Evolutionary conservation across 2,888 invertebrate species (phyloP).

Genomic region (Ethmia dodecea): DNA sequence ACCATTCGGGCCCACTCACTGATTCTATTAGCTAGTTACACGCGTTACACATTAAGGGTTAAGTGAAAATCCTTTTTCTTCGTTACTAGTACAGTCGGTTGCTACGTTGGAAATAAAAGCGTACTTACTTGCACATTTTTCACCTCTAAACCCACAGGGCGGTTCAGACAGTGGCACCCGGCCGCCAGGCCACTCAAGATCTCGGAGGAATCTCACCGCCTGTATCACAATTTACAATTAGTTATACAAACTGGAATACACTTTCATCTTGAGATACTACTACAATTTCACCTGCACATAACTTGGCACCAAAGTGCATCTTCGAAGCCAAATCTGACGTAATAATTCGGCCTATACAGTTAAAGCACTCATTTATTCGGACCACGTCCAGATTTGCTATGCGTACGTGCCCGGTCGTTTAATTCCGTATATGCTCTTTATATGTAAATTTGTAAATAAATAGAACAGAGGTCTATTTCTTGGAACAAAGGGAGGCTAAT

Average conservation of each 20-base stretch:
- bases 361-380: conserved; percentile 40
- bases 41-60: conserved; percentile 37
- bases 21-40: conserved; percentile 49
- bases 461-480: neutral
- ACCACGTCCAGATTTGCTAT: conserved; percentile 41
- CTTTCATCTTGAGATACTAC: neutral
- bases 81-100: neutral
- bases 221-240: conserved; percentile 47
- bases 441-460: conserved; percentile 19
- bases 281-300: conserved; percentile 12
- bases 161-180: conserved; percentile 91
- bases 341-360: conserved; percentile 34
- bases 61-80: conserved; percentile 19
- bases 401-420: conserved; percentile 33
- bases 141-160: conserved; percentile 91
- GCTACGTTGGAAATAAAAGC: conserved; percentile 4
- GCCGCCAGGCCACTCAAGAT: conserved; percentile 87
- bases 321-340: conserved; percentile 51
- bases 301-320: conserved; percentile 51
- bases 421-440: conserved; percentile 25
- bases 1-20: conserved; percentile 33
- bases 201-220: conserved; percentile 84
- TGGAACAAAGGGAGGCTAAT: neutral
- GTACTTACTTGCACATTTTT: conserved; percentile 92
- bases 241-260: neutral